Base-by-base conservation (phyloP, 92 coral and sea anemone species). In the Zoanthus solanderi region DNA sequence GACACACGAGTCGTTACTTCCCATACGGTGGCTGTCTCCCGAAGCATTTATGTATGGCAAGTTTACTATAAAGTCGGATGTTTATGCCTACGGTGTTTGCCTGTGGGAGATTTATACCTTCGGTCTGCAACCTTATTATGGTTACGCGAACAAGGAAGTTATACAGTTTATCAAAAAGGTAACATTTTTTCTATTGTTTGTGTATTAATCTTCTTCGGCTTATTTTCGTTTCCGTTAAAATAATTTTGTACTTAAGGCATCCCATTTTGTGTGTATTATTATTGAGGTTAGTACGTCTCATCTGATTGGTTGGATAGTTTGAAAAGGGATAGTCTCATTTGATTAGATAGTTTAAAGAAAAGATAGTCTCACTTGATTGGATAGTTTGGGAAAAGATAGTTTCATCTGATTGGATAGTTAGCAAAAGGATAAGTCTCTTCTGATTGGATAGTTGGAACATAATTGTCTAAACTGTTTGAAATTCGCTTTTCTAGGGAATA, bases 41-140 rank as follows among this genome's bases (percentile, higher is more conserved):
- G 99, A 97, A 83, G 99, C 99, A 0, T 94, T 95, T 80, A 84
- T 97, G 78, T 97, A 94, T 75, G 99, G 99, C 86, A 97, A 95
- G 87, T 97, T 97, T 68, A 97, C 97, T 7, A 81, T 92, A 67
- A 89, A 89, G 93, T 97, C 99, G n/a, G 99, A 97, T 89, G 94
- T 95, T 78, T 97, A 97, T 80, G 95, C 99, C 32, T 97, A 93
- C 72, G 99, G 97, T 0, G 97, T 97, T 50, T 92, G 96, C 10
- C 87, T 97, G 18, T 97, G 99, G 99, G 99, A 97, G 89, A 87
- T 89, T 72, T 97, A 92, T 71, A 97, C 99, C 10, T 97, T 97
- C 74, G 98, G 98, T 65, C 91, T 95, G 11, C 99, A 97, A 68
- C 99, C 99, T 6, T 97, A 95, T 85, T 97, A 97, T 77, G 99